Percentiles rank a stretch among this genome's conserved stretches.
phyloP scores from a whole-genome alignment of 2,113 vertebrate species.

The Hyla sarda region DNA sequence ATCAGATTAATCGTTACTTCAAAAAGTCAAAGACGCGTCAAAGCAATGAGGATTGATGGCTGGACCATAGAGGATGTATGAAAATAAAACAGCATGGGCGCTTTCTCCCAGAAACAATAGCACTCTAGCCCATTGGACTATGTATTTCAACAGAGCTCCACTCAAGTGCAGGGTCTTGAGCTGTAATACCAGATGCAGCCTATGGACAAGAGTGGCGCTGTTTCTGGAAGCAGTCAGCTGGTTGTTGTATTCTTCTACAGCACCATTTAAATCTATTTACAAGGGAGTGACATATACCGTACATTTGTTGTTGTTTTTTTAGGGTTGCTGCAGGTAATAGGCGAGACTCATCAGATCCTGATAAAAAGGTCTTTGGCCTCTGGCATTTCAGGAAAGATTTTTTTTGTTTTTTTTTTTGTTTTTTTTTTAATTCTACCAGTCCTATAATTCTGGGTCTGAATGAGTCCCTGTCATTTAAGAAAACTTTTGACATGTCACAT shows the following conservation, averaged over 20 bases:
- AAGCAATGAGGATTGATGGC: background rate
- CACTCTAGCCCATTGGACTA: background rate
- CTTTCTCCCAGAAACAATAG: background rate
- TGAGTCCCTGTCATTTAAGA: no score
- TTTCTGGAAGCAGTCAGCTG: background rate
- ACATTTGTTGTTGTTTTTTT: no score
- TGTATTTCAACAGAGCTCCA: background rate
- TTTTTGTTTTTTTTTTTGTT: no score
- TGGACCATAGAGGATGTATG: background rate
- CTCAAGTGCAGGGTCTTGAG: background rate
- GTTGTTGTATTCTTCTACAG: background rate
- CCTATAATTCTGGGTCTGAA: no score
- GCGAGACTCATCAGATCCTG: no score
- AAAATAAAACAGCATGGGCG: background rate
- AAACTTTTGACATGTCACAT: no score
- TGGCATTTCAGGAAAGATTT: no score
- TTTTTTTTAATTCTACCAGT: no score
- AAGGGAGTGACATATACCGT: no score
- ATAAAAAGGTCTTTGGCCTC: no score
- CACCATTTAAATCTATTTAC: no score
- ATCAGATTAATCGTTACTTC: conserved; percentile 18
- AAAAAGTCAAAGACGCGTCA: background rate
- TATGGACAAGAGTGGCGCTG: background rate
- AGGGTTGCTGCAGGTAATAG: no score
- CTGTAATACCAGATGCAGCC: background rate